Percentiles rank a stretch among this genome's conserved stretches.
Evolutionary conservation across 2,113 vertebrate species (phyloP).

Genomic region (Ictalurus punctatus): DNA sequence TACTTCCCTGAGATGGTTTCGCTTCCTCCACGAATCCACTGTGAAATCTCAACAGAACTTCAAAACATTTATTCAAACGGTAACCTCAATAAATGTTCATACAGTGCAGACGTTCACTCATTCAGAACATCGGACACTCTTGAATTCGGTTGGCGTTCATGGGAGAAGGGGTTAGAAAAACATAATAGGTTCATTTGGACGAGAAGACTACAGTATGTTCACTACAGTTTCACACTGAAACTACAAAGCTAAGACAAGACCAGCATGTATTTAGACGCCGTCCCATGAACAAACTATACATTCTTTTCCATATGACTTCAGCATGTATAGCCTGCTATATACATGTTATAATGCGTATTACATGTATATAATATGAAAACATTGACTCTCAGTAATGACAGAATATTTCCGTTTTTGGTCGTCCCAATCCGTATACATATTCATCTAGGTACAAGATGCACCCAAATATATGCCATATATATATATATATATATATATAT

Average conservation of each 20-base stretch:
- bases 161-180: background rate
- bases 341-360: conserved; percentile 64
- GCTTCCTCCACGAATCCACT: conserved; percentile 8
- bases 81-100: background rate
- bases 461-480: background rate
- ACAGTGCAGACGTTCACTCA: background rate
- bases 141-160: background rate
- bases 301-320: conserved; percentile 43
- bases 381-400: conserved; percentile 71
- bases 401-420: conserved; percentile 54
- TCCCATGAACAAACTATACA: conserved; percentile 61
- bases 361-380: conserved; percentile 65
- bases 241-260: conserved; percentile 54
- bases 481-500: too few relatives aligned
- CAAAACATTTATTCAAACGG: background rate
- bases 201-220: background rate
- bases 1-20: conserved; percentile 19
- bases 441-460: background rate
- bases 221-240: conserved; percentile 36
- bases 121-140: background rate
- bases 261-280: conserved; percentile 38
- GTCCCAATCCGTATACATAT: background rate
- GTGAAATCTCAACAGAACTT: background rate
- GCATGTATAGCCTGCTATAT: conserved; percentile 68
- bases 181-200: background rate